Percentiles rank a stretch among this genome's conserved stretches.
phyloP scores from a whole-genome alignment of 2,113 vertebrate species.

The Boulengeromyrus knoepffleri region DNA sequence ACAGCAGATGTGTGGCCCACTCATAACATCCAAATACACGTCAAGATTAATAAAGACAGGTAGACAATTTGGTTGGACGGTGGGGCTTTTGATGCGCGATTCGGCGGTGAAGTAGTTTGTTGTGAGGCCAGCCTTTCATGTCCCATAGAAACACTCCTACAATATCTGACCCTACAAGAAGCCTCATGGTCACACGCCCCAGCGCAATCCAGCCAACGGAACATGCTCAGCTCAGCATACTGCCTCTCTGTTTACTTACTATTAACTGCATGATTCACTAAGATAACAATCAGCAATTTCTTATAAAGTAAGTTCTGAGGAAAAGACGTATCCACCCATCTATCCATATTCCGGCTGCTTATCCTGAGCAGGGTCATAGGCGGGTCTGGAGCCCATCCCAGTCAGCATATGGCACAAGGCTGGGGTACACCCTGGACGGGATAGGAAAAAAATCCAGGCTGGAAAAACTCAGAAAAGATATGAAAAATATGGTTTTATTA shows the following conservation, averaged over 20 bases:
- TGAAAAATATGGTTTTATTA: constrained; percentile 1
- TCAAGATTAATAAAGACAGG: not conserved
- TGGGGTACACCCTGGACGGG: not conserved
- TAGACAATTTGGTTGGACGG: not conserved
- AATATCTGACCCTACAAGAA: not conserved
- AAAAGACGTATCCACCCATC: not conserved
- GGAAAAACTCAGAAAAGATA: not conserved
- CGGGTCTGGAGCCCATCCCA: not conserved
- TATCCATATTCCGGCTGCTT: not conserved
- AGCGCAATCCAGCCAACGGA: not conserved
- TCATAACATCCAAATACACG: not conserved
- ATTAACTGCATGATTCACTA: not conserved
- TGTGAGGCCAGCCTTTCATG: not conserved
- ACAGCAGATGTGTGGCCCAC: not conserved
- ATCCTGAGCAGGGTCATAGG: not conserved
- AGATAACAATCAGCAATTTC: not conserved
- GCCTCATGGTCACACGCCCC: not conserved
- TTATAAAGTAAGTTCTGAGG: not conserved
- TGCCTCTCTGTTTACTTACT: not conserved
- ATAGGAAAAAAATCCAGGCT: not conserved
- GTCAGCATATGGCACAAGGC: not conserved
- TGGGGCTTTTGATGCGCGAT: not conserved
- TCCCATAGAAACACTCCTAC: not conserved
- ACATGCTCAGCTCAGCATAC: not conserved
- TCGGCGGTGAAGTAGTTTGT: not conserved